Base-by-base conservation (phyloP, 2,113 vertebrate species). In the Furnarius figulus region DNA sequence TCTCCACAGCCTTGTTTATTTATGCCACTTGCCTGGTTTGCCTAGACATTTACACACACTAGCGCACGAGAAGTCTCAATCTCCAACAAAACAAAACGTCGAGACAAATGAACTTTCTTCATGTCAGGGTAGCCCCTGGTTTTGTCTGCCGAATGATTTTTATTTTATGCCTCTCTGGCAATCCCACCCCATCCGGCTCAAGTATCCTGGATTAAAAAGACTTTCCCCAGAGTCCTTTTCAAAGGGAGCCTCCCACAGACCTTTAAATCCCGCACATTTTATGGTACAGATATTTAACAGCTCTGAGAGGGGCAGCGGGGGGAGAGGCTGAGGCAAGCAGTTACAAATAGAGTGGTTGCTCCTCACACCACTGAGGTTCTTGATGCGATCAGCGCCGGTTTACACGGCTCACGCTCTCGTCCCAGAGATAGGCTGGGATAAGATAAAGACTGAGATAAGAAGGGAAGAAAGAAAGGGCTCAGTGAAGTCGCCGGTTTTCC, bases 171-270 rank as follows among this genome's bases (percentile, higher is more conserved):
- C 95, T 94, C 89, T 93, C 95, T 85, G 93, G 94, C 97, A 97
- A 96, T 97, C 87, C 96, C 97, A 95, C 92, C 92, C 95, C 94
- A 95, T 97, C 97, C 93, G 56, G 97, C 95, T 98, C 97, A 97
- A 98, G 97, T 97, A 96, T 96, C 96, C 88, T 55, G 89, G 97
- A 97, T 98, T 98, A 97, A 90, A 97, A 95, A 93, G 95, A 87
- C 90, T 90, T 83, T 97, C 96, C 96, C 95, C 97, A 91, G 95
- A 97, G 94, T 90, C 80, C 44, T 96, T 97, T 98, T 98, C 97
- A 98, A 98, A 98, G 96, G 93, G 90, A 97, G 89, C 93, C 96
- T 98, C 97, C 97, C 95, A 97, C 95, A 95, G 96, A 93, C 95
- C 96, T 97, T 96, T 96, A 97, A 97, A 97, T 95, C 95, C 88